These are phyloP conservation scores for Panthera tigris DNA, from an alignment of 2,113 vertebrate species.

Conservation along the genomic window DNA sequence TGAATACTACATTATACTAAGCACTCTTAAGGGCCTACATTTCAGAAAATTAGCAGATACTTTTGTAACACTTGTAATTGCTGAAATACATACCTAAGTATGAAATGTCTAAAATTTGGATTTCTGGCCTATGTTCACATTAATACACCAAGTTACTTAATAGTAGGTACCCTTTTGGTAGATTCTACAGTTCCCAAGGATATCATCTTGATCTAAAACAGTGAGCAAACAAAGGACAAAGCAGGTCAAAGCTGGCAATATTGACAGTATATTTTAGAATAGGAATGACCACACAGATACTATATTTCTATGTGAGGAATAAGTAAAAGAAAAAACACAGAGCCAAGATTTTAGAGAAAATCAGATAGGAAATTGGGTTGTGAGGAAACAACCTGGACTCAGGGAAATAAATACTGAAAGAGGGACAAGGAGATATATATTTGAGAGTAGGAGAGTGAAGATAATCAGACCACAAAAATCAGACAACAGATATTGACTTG, in stretches of 20 bases:
- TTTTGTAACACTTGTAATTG: slow-evolving; percentile 20
- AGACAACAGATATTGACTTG: background rate
- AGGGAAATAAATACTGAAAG: background rate
- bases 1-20: background rate
- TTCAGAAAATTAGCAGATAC: background rate
- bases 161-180: background rate
- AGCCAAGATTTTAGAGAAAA: background rate
- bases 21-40: background rate
- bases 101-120: background rate
- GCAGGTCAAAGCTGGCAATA: background rate
- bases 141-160: background rate
- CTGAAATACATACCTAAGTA: rapidly evolving
- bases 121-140: background rate
- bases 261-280: background rate
- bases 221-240: background rate
- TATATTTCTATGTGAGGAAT: background rate
- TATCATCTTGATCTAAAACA: background rate
- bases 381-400: background rate
- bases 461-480: background rate
- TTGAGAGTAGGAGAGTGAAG: background rate
- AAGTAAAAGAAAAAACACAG: background rate
- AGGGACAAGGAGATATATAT: rapidly evolving
- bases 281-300: background rate
- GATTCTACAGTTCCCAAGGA: background rate
- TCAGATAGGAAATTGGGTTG: background rate